Evolutionary conservation across 2,113 vertebrate species (phyloP).

Genomic region (Leucopternis melanops): DNA sequence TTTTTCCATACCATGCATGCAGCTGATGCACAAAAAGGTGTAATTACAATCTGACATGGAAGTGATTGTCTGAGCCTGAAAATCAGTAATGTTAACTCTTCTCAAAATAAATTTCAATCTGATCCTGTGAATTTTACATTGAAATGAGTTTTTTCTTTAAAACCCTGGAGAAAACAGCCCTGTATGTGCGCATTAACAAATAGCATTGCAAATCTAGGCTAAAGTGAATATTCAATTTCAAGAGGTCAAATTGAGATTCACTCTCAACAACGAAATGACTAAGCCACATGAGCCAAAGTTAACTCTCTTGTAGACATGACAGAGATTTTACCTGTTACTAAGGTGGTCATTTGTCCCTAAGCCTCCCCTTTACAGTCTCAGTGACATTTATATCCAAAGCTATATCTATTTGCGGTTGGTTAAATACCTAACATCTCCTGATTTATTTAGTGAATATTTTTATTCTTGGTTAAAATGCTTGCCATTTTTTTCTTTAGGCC

Average conservation of each 20-base stretch:
- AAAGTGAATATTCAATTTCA: constrained; percentile 88
- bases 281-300: constrained; percentile 1
- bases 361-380: background rate
- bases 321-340: background rate
- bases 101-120: constrained; percentile 82
- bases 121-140: constrained; percentile 78
- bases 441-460: too few species aligned
- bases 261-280: constrained; percentile 59
- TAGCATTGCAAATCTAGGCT: constrained; percentile 83
- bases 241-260: constrained; percentile 84
- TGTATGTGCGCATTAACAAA: constrained; percentile 78
- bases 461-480: too few species aligned
- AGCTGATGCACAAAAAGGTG: constrained; percentile 72
- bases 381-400: background rate
- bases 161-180: constrained; percentile 78
- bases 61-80: constrained; percentile 67
- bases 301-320: background rate
- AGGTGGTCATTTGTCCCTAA: background rate
- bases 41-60: constrained; percentile 75
- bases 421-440: background rate
- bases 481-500: too few species aligned
- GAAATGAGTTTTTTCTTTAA: constrained; percentile 82
- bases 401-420: background rate
- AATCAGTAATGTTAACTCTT: constrained; percentile 69
- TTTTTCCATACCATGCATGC: constrained; percentile 44